Evolutionary conservation across 1,140 invertebrate genomes (phyloP).

Genomic region (Polypedilum pembai): DNA sequence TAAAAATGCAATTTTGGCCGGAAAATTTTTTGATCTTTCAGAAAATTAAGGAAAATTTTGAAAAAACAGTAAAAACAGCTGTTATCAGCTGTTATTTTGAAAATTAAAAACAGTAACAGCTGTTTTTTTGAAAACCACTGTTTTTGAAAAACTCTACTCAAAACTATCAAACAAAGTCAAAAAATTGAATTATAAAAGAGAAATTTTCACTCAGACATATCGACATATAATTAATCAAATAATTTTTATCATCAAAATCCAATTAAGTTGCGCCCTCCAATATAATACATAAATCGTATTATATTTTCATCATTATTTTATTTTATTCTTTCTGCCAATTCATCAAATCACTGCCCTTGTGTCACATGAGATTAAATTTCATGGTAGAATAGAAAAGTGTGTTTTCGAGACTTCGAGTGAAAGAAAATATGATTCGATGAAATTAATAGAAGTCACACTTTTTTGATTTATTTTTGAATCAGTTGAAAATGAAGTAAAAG

Average conservation of each 20-base stretch:
- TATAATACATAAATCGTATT: not conserved
- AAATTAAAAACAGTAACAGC: too few species aligned
- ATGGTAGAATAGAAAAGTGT: not conserved
- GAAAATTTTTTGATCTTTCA: too few species aligned
- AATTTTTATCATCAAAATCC: constrained; percentile 14
- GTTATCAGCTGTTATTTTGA: too few species aligned
- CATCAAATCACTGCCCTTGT: not conserved
- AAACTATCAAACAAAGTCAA: too few species aligned
- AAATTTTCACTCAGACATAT: not conserved
- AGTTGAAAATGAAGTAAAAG: not conserved
- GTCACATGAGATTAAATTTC: not conserved
- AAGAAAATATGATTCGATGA: too few species aligned
- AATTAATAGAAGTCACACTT: constrained; percentile 10
- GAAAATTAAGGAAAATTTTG: too few species aligned
- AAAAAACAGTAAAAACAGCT: too few species aligned
- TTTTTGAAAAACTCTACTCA: too few species aligned
- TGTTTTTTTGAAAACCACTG: too few species aligned
- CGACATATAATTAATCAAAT: constrained; percentile 21
- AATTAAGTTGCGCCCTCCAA: not conserved
- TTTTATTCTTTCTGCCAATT: constrained; percentile 2
- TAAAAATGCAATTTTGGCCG: too few species aligned
- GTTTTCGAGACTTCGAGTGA: not conserved
- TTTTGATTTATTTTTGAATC: not conserved
- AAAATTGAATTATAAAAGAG: too few species aligned
- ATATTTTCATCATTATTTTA: not conserved